Base-by-base conservation (phyloP, 1,140 invertebrate species). In the Subanguina moxae region DNA sequence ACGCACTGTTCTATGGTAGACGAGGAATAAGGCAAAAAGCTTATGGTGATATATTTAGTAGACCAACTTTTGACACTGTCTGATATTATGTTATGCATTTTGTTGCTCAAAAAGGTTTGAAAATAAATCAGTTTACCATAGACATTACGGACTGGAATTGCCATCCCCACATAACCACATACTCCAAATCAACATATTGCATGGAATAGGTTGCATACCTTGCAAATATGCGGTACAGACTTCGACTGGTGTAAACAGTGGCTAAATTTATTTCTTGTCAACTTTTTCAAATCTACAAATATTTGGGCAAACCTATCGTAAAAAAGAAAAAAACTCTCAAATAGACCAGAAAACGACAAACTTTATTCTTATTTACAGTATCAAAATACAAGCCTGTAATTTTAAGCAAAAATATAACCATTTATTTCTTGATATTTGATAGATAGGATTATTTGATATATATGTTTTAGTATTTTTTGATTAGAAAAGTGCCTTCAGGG, bases 81-180 rank as follows among this genome's bases (percentile, higher is more conserved):
- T n/a, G n/a, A n/a, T n/a, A n/a, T n/a, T n/a, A n/a, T n/a, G n/a
- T n/a, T n/a, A n/a, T n/a, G n/a, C n/a, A n/a, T n/a, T 3, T 38
- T 7, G 48, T 52, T 52, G 3, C 48, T 21, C 3, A 1, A 52
- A 52, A 52, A 52, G 3, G 3, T 8, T 52, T 7, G 3, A 52
- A 7, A 52, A 7, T 21, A 7, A 7, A 52, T 25, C 8, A 52
- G n/a, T 21, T 52, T 3, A 52, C 48, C 48, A 52, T 52, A 21
- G 48, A 52, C 48, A 52, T 52, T 1, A 52, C 48, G 23, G 48
- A 52, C 23, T 52, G 48, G 15, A 52, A 15, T 15, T 52, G 48
- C 48, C 48, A 52, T 3, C 48, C 48, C n/a, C 48, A 52, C 48
- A 52, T 52, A 19, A 52, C 48, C 48, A 52, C n/a, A 52, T 52